A percentile compares a stretch with the other conserved stretches of the same genome.
phyloP scores from a whole-genome alignment of 1,140 invertebrate genomes.

The Heterodera schachtii region DNA sequence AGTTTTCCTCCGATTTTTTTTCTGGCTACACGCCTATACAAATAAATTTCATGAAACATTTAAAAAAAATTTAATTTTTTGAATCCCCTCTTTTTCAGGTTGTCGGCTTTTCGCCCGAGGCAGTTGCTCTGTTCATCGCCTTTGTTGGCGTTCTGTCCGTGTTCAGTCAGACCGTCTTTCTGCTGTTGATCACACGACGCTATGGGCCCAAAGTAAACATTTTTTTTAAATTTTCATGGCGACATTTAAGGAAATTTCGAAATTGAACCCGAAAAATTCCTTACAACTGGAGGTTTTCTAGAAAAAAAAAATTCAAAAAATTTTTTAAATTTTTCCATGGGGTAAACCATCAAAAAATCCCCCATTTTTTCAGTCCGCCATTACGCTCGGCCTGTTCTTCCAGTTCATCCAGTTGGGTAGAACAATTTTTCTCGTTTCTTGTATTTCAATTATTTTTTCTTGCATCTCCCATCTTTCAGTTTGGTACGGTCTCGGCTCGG shows the following conservation, averaged over 20 bases:
- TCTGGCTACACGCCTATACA: not conserved
- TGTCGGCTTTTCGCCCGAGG: constrained; percentile 90
- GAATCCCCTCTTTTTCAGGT: constrained; percentile 69
- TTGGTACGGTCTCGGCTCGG: constrained; percentile 90
- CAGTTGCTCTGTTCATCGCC: constrained; percentile 96
- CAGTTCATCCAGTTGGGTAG: constrained; percentile 88
- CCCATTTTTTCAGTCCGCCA: constrained; percentile 84
- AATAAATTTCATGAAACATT: constrained; percentile 4
- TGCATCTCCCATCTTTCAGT: constrained; percentile 62
- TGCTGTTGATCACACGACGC: constrained; percentile 85
- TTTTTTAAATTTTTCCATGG: no score
- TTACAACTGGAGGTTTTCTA: no score
- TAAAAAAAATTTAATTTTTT: constrained; percentile 26
- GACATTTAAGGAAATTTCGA: no score
- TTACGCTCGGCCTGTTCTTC: constrained; percentile 91
- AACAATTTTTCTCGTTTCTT: constrained; percentile 78
- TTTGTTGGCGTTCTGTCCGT: constrained; percentile 94
- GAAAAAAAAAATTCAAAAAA: no score
- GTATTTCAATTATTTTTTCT: not conserved
- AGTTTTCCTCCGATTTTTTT: no score
- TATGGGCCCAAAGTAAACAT: constrained; percentile 85
- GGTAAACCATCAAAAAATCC: no score
- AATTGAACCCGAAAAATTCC: no score
- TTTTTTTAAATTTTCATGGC: no score
- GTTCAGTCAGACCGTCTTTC: constrained; percentile 80